phyloP scores from a whole-genome alignment of 2,888 invertebrate species.

The Nomada goodeniana region DNA sequence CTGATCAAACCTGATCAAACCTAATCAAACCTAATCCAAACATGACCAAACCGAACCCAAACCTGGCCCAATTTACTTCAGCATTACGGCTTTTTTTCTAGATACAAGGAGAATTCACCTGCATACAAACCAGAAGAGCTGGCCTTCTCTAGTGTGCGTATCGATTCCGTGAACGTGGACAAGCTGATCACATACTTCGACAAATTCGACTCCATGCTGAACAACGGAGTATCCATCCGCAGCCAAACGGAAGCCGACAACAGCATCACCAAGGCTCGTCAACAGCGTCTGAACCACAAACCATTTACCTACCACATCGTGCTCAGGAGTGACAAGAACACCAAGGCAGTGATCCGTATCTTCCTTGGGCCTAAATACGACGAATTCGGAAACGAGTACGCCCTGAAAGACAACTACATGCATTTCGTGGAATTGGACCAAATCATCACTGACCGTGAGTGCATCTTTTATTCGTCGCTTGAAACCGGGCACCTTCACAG shows the following conservation, averaged over 20 bases:
- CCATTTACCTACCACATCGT: constrained; percentile 87
- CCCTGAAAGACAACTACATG: constrained; percentile 86
- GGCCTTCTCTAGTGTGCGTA: constrained; percentile 86
- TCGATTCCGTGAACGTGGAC: constrained; percentile 88
- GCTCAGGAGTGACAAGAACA: constrained; percentile 87
- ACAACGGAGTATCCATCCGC: constrained; percentile 85
- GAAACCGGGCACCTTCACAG: too few relatives aligned
- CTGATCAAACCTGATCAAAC: background rate
- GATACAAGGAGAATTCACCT: constrained; percentile 86
- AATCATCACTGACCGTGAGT: constrained; percentile 76
- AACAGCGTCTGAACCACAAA: constrained; percentile 89
- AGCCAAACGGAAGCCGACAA: constrained; percentile 84
- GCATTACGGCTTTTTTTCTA: constrained; percentile 25
- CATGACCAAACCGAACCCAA: too few relatives aligned
- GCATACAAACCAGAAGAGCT: constrained; percentile 87
- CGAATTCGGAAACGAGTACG: constrained; percentile 85
- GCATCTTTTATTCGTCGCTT: constrained; percentile 1
- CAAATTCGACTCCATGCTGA: constrained; percentile 87
- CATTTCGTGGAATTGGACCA: constrained; percentile 87
- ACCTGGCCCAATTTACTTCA: too few relatives aligned
- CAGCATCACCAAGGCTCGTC: constrained; percentile 87
- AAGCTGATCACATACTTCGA: constrained; percentile 90
- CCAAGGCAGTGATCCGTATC: constrained; percentile 87
- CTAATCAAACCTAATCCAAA: too few relatives aligned
- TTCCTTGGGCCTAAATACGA: constrained; percentile 90